Evolutionary conservation across 2,888 invertebrate genomes (phyloP).

Genomic region (Uropetala carovei): DNA sequence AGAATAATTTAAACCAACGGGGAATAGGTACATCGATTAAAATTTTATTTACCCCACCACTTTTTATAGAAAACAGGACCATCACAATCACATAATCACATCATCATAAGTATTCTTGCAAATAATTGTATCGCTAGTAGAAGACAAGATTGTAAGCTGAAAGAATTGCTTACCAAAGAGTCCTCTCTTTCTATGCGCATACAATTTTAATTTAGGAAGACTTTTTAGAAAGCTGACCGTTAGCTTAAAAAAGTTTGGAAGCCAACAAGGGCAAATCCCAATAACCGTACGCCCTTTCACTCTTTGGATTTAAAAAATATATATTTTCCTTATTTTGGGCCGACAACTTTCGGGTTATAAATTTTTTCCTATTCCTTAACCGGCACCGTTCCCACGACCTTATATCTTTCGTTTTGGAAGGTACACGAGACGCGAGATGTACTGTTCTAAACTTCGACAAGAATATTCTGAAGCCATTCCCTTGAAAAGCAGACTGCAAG

Average conservation of each 20-base stretch:
- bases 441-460: background rate
- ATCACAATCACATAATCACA: no score
- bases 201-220: background rate
- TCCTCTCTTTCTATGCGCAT: no score
- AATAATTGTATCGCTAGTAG: no score
- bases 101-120: no score
- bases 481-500: background rate
- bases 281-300: background rate
- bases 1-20: no score
- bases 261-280: background rate
- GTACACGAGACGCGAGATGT: background rate
- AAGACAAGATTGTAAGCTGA: no score
- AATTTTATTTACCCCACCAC: no score
- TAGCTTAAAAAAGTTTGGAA: background rate
- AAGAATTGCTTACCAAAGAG: no score
- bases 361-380: background rate
- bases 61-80: no score
- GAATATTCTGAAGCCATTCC: background rate
- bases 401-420: background rate
- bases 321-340: constrained; percentile 5
- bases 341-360: background rate
- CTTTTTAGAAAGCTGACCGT: background rate
- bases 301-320: background rate
- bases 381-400: background rate
- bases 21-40: no score